These are phyloP conservation scores for chimpanzee (Pan troglodytes) DNA, from an alignment of 2,113 vertebrate species.

Conservation along the genomic window DNA sequence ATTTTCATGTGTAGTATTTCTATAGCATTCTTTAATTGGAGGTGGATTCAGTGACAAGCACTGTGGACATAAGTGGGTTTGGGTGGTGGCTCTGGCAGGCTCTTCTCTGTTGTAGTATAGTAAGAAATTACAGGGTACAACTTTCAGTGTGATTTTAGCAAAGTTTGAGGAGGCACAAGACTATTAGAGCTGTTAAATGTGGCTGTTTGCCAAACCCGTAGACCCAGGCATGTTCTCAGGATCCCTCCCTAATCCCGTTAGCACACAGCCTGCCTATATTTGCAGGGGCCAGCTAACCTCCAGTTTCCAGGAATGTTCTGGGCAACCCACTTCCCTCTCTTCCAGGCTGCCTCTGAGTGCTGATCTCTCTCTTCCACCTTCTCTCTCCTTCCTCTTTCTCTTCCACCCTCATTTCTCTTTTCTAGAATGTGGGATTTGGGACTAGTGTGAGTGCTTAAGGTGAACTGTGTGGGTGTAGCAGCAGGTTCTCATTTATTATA, in stretches of 20 bases:
- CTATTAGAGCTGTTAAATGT: not conserved
- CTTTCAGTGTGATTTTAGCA: not conserved
- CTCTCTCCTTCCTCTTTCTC: too few species aligned
- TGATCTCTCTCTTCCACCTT: not conserved
- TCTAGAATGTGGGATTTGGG: not conserved
- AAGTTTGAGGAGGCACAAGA: not conserved
- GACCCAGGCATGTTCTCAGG: not conserved
- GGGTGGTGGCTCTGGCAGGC: not conserved
- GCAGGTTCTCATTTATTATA: not conserved
- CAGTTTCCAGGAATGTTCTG: too few species aligned
- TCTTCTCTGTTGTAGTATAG: not conserved
- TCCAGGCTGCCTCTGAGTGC: not conserved
- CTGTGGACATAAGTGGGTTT: not conserved
- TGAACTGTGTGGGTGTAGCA: not conserved
- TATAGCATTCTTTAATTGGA: not conserved
- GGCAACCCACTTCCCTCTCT: not conserved
- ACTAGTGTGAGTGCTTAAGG: not conserved
- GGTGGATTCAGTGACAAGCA: not conserved
- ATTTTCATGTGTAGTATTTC: not conserved
- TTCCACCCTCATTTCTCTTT: not conserved
- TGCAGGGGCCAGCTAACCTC: too few species aligned
- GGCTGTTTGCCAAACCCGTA: not conserved
- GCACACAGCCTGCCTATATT: not conserved
- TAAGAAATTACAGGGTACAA: not conserved
- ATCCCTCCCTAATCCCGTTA: rapidly evolving